Percentiles rank a stretch among this genome's conserved stretches.
phyloP scores from a whole-genome alignment of 2,113 vertebrate genomes.

The Siniperca knerii region DNA sequence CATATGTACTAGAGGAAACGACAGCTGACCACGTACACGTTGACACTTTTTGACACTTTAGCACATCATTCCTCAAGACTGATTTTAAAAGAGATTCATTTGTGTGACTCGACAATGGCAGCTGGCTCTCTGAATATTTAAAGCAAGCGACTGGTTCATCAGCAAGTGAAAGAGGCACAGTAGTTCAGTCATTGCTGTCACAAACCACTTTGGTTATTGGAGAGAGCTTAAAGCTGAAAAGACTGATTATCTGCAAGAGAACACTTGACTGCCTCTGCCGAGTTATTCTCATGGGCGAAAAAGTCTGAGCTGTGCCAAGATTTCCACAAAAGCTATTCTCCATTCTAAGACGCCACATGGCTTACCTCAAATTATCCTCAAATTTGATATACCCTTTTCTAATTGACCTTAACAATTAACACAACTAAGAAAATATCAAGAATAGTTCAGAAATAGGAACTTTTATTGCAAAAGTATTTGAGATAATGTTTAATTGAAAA shows the following conservation, averaged over 20 bases:
- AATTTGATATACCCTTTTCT: neutral
- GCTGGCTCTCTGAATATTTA: neutral
- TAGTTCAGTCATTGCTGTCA: slow-evolving; percentile 21
- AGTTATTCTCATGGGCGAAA: slow-evolving; percentile 44
- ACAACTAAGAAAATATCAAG: neutral
- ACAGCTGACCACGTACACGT: neutral
- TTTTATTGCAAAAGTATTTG: neutral
- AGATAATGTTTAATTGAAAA: slow-evolving; percentile 16
- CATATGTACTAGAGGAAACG: neutral
- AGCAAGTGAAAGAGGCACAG: slow-evolving; percentile 18
- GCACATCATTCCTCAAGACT: neutral
- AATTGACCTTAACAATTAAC: slow-evolving; percentile 5
- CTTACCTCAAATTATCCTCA: slow-evolving; percentile 15
- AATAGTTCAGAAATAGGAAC: neutral
- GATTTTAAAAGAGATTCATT: slow-evolving; percentile 26
- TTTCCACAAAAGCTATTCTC: slow-evolving; percentile 48
- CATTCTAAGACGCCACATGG: slow-evolving; percentile 25
- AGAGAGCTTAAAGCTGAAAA: slow-evolving; percentile 36
- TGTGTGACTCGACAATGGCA: neutral
- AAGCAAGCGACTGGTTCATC: neutral
- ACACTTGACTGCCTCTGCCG: slow-evolving; percentile 31
- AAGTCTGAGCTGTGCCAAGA: slow-evolving; percentile 25
- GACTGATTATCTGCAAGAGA: slow-evolving; percentile 45
- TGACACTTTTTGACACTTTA: neutral
- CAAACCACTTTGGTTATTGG: slow-evolving; percentile 39